phyloP scores from a whole-genome alignment of 2,797 vertebrate genomes.

The Lithobates sylvaticus region DNA sequence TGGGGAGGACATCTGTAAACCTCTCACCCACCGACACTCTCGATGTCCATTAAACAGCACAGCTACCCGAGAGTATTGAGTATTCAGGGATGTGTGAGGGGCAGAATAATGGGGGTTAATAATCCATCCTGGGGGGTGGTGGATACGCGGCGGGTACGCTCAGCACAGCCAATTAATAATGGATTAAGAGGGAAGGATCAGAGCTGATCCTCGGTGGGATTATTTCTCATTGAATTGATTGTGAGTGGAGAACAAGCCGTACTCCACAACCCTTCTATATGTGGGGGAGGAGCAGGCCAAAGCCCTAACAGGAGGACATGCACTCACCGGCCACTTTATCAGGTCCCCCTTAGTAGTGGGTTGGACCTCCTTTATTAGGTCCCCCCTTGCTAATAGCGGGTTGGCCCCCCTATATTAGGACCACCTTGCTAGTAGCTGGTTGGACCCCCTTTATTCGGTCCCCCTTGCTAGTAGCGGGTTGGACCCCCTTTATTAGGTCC shows the following conservation, averaged over 20 bases:
- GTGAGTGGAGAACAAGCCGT: not conserved
- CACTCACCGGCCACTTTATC: no score
- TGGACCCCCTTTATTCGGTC: no score
- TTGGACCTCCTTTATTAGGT: no score
- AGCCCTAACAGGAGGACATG: no score
- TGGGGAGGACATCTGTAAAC: not conserved
- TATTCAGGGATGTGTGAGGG: not conserved
- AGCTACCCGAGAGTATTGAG: not conserved
- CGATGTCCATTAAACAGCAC: not conserved
- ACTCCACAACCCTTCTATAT: no score
- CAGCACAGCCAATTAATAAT: constrained; percentile 3
- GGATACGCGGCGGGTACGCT: not conserved
- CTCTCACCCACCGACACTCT: not conserved
- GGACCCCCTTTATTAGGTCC: no score
- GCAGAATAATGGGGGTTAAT: not conserved
- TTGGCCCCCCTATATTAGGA: no score
- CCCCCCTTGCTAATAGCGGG: no score
- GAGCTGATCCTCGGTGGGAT: not conserved
- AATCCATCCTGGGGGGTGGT: constrained; percentile 1
- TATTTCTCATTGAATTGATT: not conserved
- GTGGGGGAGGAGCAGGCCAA: no score
- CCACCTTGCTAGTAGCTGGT: no score
- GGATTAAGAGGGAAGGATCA: not conserved
- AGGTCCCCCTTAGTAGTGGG: no score
- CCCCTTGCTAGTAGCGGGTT: no score